phyloP scores from a whole-genome alignment of 2,113 vertebrate species.

The Struthidea cinerea region DNA sequence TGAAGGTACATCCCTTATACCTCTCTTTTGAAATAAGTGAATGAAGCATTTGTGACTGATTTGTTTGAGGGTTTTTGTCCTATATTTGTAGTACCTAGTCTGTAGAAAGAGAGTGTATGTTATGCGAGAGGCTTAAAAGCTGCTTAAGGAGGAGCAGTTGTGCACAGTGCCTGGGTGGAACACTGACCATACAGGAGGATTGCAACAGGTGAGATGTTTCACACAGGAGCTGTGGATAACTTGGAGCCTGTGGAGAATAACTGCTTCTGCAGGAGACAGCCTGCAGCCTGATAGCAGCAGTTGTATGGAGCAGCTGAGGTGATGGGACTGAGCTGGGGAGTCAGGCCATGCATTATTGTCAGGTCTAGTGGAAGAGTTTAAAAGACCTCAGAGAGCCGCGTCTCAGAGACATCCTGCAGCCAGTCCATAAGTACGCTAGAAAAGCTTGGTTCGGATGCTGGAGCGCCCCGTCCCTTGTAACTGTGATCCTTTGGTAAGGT shows the following conservation, averaged over 20 bases:
- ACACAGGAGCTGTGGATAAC: background rate
- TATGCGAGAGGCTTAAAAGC: background rate
- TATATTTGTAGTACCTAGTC: background rate
- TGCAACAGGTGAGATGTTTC: background rate
- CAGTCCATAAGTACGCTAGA: background rate
- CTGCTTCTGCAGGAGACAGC: background rate
- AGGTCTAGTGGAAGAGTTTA: background rate
- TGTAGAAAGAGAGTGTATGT: background rate
- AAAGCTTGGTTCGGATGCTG: background rate
- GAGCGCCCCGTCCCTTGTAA: background rate
- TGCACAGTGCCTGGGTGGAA: background rate
- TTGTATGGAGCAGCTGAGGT: background rate
- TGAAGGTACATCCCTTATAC: background rate
- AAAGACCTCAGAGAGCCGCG: background rate
- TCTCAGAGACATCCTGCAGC: background rate
- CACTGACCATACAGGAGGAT: background rate
- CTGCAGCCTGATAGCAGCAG: background rate
- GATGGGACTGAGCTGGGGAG: background rate
- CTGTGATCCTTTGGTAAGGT: background rate
- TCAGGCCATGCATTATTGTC: background rate
- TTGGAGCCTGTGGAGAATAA: background rate
- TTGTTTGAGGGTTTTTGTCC: background rate
- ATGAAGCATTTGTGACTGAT: background rate
- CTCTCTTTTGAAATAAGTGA: background rate
- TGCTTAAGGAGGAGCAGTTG: background rate